phyloP scores from a whole-genome alignment of 1,140 invertebrate species.

The Drosophila ananassae region DNA sequence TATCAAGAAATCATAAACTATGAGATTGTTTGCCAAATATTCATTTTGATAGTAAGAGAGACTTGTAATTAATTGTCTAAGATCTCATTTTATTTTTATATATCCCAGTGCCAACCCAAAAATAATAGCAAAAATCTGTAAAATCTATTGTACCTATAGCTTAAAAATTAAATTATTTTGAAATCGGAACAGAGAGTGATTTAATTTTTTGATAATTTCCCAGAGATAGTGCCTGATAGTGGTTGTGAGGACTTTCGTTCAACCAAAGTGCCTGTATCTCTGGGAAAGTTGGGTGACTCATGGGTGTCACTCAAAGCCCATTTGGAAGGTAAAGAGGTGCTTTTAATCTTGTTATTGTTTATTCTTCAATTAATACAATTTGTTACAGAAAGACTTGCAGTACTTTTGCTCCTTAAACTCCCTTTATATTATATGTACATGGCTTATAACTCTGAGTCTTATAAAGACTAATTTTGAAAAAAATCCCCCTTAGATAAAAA shows the following conservation, averaged over 20 bases:
- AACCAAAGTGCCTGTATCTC: no score
- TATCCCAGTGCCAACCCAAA: not conserved
- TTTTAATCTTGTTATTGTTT: not conserved
- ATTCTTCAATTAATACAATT: not conserved
- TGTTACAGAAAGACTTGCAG: no score
- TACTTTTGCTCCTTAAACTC: no score
- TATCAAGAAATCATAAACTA: not conserved
- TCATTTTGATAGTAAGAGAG: not conserved
- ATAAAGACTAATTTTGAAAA: not conserved
- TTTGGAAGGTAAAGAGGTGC: not conserved
- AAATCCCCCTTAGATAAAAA: not conserved
- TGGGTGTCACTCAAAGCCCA: not conserved
- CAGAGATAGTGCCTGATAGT: not conserved
- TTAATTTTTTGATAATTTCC: not conserved
- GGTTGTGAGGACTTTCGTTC: not conserved
- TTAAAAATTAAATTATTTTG: slow-evolving; percentile 2
- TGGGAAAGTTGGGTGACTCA: not conserved
- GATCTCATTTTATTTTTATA: slow-evolving; percentile 1
- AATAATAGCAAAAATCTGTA: not conserved
- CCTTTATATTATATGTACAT: no score
- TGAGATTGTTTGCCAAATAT: slow-evolving; percentile 1
- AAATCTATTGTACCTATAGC: slow-evolving; percentile 1
- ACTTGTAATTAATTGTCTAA: not conserved
- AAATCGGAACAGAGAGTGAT: not conserved
- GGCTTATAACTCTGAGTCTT: not conserved